Evolutionary conservation across 2,113 vertebrate species (phyloP), one percentile per base, ranked within the genome.

Genomic region (Puntigrus tetrazona): DNA sequence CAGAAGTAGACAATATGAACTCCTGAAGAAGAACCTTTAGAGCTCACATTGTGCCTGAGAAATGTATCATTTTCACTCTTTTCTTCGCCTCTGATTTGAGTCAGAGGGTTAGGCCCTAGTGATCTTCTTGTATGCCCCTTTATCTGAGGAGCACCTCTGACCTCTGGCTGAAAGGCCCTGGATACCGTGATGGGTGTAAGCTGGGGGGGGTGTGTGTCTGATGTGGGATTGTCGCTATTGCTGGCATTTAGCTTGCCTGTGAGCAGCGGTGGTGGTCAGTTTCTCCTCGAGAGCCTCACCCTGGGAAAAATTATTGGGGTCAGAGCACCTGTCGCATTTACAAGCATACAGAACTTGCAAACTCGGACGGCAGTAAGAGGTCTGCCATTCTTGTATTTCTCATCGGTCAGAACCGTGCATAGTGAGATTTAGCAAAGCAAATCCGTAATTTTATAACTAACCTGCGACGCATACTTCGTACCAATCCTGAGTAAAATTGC

Each of bases 121-220:
- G 96, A 98, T 97, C 97, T 98, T 95, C 94, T 97, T 97, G 96
- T 98, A 95, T 94, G 85, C 94, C 95, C 97, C 96, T 97, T 97
- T 97, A 98, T 98, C 96, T 96, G 94, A 95, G 95, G 92, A 94
- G 94, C 95, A 97, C 97, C 97, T 98, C 93, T 97, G 96, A 97
- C 97, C 97, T 94, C 92, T 88, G 85, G 92, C 92, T 97, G 94
- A 97, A 95, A 92, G 94, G 94, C 93, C 95, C 94, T 92, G 92
- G 94, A 95, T 97, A 96, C 95, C 95, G 88, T 95, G 93, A 82
- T 92, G 95, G 92, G 92, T 92, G 95, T 96, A 97, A 96, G 95
- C 96, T 96, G 92, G 94, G 94, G 94, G 94, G 95, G 94, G 95
- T 95, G 95, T 96, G 94, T 96, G 95, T 97, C 92, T 97, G 95